A percentile compares a stretch with the other conserved stretches of the same genome.
phyloP scores from a whole-genome alignment of 1,140 invertebrate species.

The Lamellibrachia luymesi region DNA sequence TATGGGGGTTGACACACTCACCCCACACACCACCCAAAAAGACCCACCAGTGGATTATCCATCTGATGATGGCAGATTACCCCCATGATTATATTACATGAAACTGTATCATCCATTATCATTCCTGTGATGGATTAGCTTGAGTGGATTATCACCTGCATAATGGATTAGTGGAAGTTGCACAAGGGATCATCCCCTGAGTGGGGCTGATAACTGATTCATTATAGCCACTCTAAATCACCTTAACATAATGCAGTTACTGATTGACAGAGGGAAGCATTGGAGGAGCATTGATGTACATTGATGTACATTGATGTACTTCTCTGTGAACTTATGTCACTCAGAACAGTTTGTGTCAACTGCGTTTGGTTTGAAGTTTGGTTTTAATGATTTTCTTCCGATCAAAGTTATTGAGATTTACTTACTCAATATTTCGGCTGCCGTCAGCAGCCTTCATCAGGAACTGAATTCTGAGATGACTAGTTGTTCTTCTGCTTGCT shows the following conservation, averaged over 20 bases:
- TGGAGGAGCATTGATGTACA: not conserved
- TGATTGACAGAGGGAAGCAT: not conserved
- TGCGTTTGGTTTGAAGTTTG: not conserved
- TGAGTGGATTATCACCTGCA: not conserved
- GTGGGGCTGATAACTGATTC: not conserved
- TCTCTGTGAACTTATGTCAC: not conserved
- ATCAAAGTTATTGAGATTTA: too few relatives aligned
- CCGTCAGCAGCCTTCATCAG: too few relatives aligned
- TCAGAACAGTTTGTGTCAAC: not conserved
- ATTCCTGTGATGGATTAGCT: not conserved
- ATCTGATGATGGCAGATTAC: not conserved
- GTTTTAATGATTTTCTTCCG: too few relatives aligned
- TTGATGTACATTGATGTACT: not conserved
- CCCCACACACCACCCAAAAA: not conserved
- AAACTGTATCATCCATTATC: not conserved
- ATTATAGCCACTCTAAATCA: not conserved
- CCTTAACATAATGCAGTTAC: not conserved
- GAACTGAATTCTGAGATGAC: too few relatives aligned
- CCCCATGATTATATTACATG: not conserved
- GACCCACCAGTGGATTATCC: not conserved
- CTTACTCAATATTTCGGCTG: too few relatives aligned
- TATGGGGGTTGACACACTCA: too few relatives aligned
- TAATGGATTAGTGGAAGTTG: not conserved
- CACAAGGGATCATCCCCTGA: not conserved
- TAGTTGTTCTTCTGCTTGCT: too few relatives aligned